phyloP scores from a whole-genome alignment of 2,888 invertebrate species.

The Rhamphomyia laevipes region DNA sequence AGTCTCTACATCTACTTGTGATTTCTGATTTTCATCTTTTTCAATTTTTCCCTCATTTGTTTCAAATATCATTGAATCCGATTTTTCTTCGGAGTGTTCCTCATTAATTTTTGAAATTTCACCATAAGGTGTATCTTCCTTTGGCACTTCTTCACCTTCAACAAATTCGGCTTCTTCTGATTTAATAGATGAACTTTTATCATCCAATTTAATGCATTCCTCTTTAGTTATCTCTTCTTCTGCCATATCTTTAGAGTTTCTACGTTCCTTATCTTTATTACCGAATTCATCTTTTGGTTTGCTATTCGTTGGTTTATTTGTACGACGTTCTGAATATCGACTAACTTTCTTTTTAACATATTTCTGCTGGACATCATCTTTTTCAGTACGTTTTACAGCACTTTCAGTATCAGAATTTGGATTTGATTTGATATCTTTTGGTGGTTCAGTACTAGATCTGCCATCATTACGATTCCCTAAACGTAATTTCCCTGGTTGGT shows the following conservation, averaged over 20 bases:
- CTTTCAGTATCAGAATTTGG: slow-evolving; percentile 24
- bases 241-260: background rate
- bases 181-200: no score
- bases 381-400: slow-evolving; percentile 19
- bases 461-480: slow-evolving; percentile 14
- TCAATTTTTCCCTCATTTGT: no score
- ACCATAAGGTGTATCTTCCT: no score
- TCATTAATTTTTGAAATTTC: no score
- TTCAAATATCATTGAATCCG: no score
- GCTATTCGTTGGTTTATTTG: background rate
- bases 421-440: slow-evolving; percentile 19
- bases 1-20: no score
- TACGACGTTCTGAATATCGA: slow-evolving; percentile 25
- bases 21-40: no score
- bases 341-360: slow-evolving; percentile 21
- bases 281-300: background rate
- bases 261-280: background rate
- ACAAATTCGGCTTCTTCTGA: no score
- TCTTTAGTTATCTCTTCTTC: no score
- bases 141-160: no score
- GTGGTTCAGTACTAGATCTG: slow-evolving; percentile 13
- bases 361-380: slow-evolving; percentile 6
- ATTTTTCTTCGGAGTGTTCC: no score
- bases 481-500: slow-evolving; percentile 62
- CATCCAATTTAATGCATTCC: no score